Conservation (phyloP, 2,113 vertebrate genomes). For the Cairina moschata region DNA sequence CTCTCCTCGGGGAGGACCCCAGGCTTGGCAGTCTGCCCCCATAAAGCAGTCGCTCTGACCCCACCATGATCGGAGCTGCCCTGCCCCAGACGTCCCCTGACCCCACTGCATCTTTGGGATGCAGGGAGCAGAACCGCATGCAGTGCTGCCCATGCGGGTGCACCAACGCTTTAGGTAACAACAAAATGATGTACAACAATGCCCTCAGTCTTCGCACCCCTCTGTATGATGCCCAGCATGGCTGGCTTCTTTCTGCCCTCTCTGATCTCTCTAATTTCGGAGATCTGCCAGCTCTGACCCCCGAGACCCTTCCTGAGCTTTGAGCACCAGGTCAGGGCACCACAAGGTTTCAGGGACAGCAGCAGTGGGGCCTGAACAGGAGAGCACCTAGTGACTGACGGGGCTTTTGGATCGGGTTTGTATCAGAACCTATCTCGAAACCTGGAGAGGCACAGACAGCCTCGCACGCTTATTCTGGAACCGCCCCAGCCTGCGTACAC, state of each 20-base stretch:
- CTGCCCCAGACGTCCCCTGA: background rate
- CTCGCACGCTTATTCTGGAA: background rate
- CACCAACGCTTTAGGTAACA: conserved; percentile 20
- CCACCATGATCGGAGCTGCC: background rate
- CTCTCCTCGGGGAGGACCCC: background rate
- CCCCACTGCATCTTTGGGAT: background rate
- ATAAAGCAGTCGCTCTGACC: background rate
- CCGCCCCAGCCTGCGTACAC: background rate
- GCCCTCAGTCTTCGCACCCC: conserved; percentile 5
- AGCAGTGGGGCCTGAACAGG: background rate
- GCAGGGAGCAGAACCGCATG: background rate
- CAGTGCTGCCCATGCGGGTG: background rate
- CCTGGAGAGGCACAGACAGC: background rate
- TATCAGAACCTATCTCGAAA: background rate
- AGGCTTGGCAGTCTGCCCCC: background rate
- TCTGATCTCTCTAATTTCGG: background rate
- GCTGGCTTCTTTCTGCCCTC: background rate
- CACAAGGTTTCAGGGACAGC: background rate
- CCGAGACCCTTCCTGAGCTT: background rate
- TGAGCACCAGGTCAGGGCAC: conserved; percentile 4
- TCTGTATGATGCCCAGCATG: background rate
- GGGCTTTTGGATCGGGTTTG: background rate
- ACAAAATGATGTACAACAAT: conserved; percentile 12
- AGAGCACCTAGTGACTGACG: background rate
- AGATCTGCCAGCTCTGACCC: conserved; percentile 40